A percentile compares a stretch with the other conserved stretches of the same genome.
Evolutionary conservation across 2,888 invertebrate species (phyloP).

Genomic region (Heliconius cydno): DNA sequence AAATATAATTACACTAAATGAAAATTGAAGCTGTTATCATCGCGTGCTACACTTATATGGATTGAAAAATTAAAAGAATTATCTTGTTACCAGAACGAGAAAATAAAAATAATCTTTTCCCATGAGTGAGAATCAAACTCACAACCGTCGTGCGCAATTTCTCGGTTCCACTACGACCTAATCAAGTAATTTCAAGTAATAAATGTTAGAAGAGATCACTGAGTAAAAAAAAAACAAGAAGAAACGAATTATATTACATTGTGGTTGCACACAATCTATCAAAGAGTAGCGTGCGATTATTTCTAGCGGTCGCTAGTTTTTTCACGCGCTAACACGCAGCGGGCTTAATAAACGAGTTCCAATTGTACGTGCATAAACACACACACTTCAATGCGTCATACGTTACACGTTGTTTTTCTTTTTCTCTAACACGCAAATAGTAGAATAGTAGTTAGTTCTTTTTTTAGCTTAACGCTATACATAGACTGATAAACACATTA

Average conservation of each 20-base stretch:
- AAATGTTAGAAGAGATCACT: neutral
- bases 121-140: no score
- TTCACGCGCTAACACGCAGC: slow-evolving; percentile 56
- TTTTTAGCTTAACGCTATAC: neutral
- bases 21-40: neutral
- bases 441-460: neutral
- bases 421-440: neutral
- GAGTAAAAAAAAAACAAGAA: neutral
- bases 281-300: slow-evolving; percentile 60
- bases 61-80: no score
- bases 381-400: neutral
- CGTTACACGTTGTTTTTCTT: neutral
- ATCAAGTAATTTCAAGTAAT: neutral
- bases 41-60: neutral
- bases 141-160: no score
- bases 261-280: slow-evolving; percentile 35
- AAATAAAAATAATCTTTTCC: no score
- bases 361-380: slow-evolving; percentile 30
- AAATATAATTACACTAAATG: neutral
- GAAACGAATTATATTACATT: slow-evolving; percentile 10
- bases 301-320: slow-evolving; percentile 58
- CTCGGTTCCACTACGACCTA: neutral
- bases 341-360: neutral
- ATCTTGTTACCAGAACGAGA: no score
- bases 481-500: neutral